Evolutionary conservation across 2,888 invertebrate genomes (phyloP).

Genomic region (Aleiodes alternator): DNA sequence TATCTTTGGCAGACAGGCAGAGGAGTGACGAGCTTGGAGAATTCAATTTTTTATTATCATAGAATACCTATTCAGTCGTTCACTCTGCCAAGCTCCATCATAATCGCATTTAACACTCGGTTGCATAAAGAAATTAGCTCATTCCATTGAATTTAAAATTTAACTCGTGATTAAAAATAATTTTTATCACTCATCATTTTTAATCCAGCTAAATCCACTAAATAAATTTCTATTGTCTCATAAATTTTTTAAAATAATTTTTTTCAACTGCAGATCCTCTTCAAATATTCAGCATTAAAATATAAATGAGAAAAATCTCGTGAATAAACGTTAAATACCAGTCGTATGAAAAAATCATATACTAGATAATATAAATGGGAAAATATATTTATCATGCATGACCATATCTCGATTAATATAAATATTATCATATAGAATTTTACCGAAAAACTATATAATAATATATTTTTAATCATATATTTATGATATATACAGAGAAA

Average conservation of each 20-base stretch:
- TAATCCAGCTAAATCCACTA: constrained; percentile 21
- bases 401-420: too few species aligned
- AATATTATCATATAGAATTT: too few species aligned
- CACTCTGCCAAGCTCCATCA: constrained; percentile 50
- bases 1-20: constrained; percentile 51
- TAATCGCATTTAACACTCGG: constrained; percentile 69
- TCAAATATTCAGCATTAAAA: too few species aligned
- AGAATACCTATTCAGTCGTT: constrained; percentile 48
- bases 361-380: too few species aligned
- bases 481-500: too few species aligned
- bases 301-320: too few species aligned
- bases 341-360: too few species aligned
- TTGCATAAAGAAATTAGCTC: constrained; percentile 67
- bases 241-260: constrained; percentile 1
- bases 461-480: too few species aligned
- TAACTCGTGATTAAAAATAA: constrained; percentile 58
- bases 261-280: not conserved
- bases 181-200: constrained; percentile 34
- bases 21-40: constrained; percentile 31
- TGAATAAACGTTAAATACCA: too few species aligned
- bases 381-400: too few species aligned
- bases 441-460: too few species aligned
- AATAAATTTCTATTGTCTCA: constrained; percentile 21
- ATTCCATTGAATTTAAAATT: constrained; percentile 64
- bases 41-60: constrained; percentile 53